Percentiles rank a stretch among this genome's conserved stretches.
These are phyloP conservation scores for Antechinus stuartii DNA, from an alignment of 2,113 vertebrate genomes.

Conservation along the genomic window DNA sequence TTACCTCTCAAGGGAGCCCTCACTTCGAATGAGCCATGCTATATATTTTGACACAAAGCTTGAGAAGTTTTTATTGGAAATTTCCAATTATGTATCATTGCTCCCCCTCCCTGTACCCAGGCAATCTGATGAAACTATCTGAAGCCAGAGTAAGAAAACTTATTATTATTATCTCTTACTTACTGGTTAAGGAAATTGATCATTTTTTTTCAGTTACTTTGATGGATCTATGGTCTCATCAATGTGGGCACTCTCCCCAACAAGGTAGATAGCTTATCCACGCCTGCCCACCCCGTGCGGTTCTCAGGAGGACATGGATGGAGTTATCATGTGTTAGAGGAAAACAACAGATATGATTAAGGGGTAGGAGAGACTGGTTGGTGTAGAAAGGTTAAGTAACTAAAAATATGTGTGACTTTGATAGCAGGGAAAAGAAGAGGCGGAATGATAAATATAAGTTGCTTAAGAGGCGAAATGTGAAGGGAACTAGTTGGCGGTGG, in stretches of 20 bases:
- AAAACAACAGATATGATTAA: conserved; percentile 31
- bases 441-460: conserved; percentile 67
- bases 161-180: not conserved
- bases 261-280: not conserved
- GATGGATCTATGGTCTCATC: not conserved
- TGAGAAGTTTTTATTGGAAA: conserved; percentile 64
- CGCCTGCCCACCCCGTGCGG: not conserved
- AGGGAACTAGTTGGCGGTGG: conserved; percentile 21
- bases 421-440: conserved; percentile 61
- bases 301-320: not conserved
- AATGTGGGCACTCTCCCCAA: not conserved
- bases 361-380: conserved; percentile 48
- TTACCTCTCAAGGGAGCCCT: conserved; percentile 61
- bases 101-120: conserved; percentile 26
- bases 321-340: conserved; percentile 27
- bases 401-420: conserved; percentile 62
- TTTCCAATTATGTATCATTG: conserved; percentile 59
- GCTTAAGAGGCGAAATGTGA: conserved; percentile 48
- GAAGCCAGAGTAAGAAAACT: conserved; percentile 49
- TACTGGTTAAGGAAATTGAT: not conserved
- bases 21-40: conserved; percentile 72
- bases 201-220: not conserved
- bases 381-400: conserved; percentile 66
- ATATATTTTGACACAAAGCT: conserved; percentile 71
- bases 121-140: conserved; percentile 44